Percentiles rank a stretch among this genome's conserved stretches.
These are phyloP conservation scores for Alloscopus bannaensis DNA, from an alignment of 2,888 invertebrate species.

Conservation along the genomic window DNA sequence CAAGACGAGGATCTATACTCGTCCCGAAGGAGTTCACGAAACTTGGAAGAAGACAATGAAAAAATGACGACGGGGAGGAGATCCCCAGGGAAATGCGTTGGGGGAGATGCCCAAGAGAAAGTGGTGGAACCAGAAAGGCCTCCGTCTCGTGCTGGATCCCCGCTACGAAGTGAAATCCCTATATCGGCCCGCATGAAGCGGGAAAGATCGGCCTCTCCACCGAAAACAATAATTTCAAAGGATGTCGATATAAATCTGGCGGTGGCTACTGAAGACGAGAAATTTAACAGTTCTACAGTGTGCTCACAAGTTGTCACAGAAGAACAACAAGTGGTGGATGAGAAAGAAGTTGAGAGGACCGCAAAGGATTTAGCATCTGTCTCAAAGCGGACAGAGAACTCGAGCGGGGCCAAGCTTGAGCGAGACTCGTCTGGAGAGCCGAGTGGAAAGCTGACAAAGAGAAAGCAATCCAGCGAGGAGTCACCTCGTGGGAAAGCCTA, in stretches of 20 bases:
- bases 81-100: slow-evolving; percentile 10
- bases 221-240: slow-evolving; percentile 40
- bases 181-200: slow-evolving; percentile 60
- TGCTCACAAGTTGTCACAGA: slow-evolving; percentile 31
- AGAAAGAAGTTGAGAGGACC: too few species aligned
- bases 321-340: too few species aligned
- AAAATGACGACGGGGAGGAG: background rate
- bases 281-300: slow-evolving; percentile 21
- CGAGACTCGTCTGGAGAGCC: background rate
- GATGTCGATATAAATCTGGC: background rate
- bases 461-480: slow-evolving; percentile 42
- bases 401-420: too few species aligned
- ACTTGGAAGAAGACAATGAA: slow-evolving; percentile 46
- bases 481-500: slow-evolving; percentile 20
- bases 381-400: too few species aligned
- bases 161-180: slow-evolving; percentile 61
- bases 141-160: slow-evolving; percentile 43
- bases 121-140: slow-evolving; percentile 15
- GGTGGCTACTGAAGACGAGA: slow-evolving; percentile 4
- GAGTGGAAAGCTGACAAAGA: background rate
- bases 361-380: too few species aligned
- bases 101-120: slow-evolving; percentile 23
- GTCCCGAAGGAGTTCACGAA: slow-evolving; percentile 44
- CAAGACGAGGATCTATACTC: slow-evolving; percentile 50
- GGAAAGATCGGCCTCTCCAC: slow-evolving; percentile 53